A percentile compares a stretch with the other conserved stretches of the same genome.
Conservation (phyloP, 1,140 invertebrate genomes). For the Zelostemma sp. region DNA sequence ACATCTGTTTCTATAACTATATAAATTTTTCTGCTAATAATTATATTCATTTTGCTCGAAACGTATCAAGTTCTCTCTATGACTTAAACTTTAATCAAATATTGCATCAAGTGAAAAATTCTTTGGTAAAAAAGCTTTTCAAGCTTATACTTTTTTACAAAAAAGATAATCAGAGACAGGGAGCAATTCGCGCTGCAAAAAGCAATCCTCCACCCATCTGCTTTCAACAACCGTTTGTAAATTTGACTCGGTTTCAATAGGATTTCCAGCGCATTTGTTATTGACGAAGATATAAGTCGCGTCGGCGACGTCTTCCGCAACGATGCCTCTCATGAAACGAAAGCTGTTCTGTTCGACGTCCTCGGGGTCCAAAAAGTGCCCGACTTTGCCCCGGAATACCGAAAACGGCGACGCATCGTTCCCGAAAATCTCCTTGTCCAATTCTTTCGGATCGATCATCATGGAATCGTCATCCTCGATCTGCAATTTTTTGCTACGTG, state of each 20-base stretch:
- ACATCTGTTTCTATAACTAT: too few relatives aligned
- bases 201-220: slow-evolving; percentile 61
- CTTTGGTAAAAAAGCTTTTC: too few relatives aligned
- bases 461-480: slow-evolving; percentile 36
- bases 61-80: too few relatives aligned
- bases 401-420: slow-evolving; percentile 55
- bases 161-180: too few relatives aligned
- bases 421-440: slow-evolving; percentile 61
- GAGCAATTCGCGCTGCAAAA: slow-evolving; percentile 36
- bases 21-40: too few relatives aligned
- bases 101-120: too few relatives aligned
- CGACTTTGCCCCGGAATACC: slow-evolving; percentile 53
- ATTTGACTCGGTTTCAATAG: not conserved
- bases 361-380: slow-evolving; percentile 56
- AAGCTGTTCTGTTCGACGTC: slow-evolving; percentile 53
- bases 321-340: slow-evolving; percentile 65
- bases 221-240: slow-evolving; percentile 43
- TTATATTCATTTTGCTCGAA: too few relatives aligned
- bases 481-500: slow-evolving; percentile 37
- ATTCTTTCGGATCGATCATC: slow-evolving; percentile 32
- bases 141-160: too few relatives aligned
- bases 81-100: too few relatives aligned
- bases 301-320: slow-evolving; percentile 34
- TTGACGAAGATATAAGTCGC: slow-evolving; percentile 61
- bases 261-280: slow-evolving; percentile 18